A percentile compares a stretch with the other conserved stretches of the same genome.
These are phyloP conservation scores for Venusia cambrica DNA, from an alignment of 2,888 invertebrate species.

Conservation along the genomic window DNA sequence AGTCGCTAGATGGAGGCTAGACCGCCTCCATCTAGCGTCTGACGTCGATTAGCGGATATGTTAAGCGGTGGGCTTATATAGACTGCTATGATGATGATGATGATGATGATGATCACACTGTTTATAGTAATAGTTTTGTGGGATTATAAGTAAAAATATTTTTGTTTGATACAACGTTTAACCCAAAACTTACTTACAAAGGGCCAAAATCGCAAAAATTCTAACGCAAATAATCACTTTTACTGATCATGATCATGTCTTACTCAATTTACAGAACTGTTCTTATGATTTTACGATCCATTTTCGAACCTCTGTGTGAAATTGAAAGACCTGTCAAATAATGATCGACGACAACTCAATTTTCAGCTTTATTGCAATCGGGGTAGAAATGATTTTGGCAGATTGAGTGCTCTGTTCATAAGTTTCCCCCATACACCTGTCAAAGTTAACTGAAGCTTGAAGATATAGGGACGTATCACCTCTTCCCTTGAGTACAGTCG, in stretches of 20 bases:
- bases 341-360: background rate
- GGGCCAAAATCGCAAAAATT: slow-evolving; percentile 39
- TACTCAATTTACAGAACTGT: slow-evolving; percentile 21
- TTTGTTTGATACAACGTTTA: slow-evolving; percentile 17
- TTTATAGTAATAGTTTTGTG: too few species aligned
- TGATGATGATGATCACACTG: too few species aligned
- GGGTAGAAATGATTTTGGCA: slow-evolving; percentile 18
- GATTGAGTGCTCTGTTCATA: slow-evolving; percentile 21
- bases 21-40: too few species aligned
- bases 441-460: slow-evolving; percentile 49
- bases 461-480: slow-evolving; percentile 51
- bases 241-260: slow-evolving; percentile 28
- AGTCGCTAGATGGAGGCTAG: too few species aligned
- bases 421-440: slow-evolving; percentile 46
- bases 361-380: slow-evolving; percentile 6
- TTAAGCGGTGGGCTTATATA: too few species aligned
- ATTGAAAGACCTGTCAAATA: slow-evolving; percentile 7
- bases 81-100: too few species aligned
- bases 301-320: slow-evolving; percentile 11
- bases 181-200: slow-evolving; percentile 33
- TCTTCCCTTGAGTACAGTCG: slow-evolving; percentile 37
- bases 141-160: too few species aligned
- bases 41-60: too few species aligned
- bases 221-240: slow-evolving; percentile 36
- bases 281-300: slow-evolving; percentile 14